A percentile compares a stretch with the other conserved stretches of the same genome.
phyloP scores from a whole-genome alignment of 2,888 invertebrate genomes.

The Nipponacmea schrenckii region DNA sequence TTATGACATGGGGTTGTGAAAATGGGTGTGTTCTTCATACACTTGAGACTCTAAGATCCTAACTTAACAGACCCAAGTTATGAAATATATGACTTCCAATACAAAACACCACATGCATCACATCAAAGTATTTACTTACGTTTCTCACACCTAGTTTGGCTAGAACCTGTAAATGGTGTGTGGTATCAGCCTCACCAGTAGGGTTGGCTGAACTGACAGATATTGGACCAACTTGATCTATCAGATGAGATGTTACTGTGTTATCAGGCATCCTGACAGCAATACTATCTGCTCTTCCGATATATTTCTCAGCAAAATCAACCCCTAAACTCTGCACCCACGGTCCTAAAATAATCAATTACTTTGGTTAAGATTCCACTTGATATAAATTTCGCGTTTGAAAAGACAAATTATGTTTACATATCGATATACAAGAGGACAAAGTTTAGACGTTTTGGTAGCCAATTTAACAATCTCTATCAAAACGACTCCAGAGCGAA shows the following conservation, averaged over 20 bases:
- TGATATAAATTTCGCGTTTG: background rate
- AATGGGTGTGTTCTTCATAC: no score
- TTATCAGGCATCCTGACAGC: slow-evolving; percentile 51
- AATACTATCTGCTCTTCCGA: slow-evolving; percentile 49
- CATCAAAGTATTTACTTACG: slow-evolving; percentile 30
- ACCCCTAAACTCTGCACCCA: slow-evolving; percentile 45
- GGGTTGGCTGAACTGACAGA: slow-evolving; percentile 51
- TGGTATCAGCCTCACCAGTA: slow-evolving; percentile 52
- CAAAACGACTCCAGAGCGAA: background rate
- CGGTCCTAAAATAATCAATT: slow-evolving; percentile 33
- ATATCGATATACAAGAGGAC: background rate
- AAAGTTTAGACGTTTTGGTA: background rate
- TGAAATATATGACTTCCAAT: no score
- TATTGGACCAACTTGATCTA: slow-evolving; percentile 51
- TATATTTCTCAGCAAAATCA: slow-evolving; percentile 40
- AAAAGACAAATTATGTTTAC: background rate
- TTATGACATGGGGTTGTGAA: no score
- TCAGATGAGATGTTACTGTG: slow-evolving; percentile 42
- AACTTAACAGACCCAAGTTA: no score
- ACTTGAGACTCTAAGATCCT: no score
- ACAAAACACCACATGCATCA: no score
- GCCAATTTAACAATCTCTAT: background rate
- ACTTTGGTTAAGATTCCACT: background rate
- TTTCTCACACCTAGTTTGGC: slow-evolving; percentile 47
- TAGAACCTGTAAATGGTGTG: slow-evolving; percentile 49